phyloP scores from a whole-genome alignment of 1,140 invertebrate species.

The Galleria mellonella region DNA sequence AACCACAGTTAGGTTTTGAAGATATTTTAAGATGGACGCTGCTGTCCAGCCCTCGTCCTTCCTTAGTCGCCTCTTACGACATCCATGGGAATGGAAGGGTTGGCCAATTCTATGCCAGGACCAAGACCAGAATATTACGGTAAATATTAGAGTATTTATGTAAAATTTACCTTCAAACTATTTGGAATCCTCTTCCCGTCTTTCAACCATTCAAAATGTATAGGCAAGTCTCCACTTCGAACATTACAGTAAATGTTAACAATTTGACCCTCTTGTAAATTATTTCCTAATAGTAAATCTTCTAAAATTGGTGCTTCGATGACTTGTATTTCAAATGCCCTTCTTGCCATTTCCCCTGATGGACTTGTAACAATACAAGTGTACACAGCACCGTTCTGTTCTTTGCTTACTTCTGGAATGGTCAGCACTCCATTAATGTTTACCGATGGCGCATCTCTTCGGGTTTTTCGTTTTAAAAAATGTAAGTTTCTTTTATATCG shows the following conservation, averaged over 20 bases:
- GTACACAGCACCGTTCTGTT: constrained; percentile 81
- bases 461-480: constrained; percentile 25
- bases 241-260: constrained; percentile 93
- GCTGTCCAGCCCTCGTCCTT: no score
- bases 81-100: no score
- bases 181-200: constrained; percentile 83
- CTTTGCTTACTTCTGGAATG: constrained; percentile 83
- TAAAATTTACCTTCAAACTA: constrained; percentile 79
- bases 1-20: no score
- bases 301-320: constrained; percentile 84
- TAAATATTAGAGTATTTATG: no score
- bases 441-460: constrained; percentile 33
- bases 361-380: constrained; percentile 87
- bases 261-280: constrained; percentile 89
- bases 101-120: no score
- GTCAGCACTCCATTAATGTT: constrained; percentile 76
- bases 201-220: constrained; percentile 93
- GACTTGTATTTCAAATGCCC: constrained; percentile 80
- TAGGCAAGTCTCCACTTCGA: constrained; percentile 91
- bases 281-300: constrained; percentile 69
- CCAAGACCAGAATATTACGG: no score
- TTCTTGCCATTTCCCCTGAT: constrained; percentile 84
- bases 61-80: no score
- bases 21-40: no score
- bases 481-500: constrained; percentile 41